Percentiles rank a stretch among this genome's conserved stretches.
These are phyloP conservation scores for Glyptemys insculpta DNA, from an alignment of 2,797 vertebrate genomes.

Conservation along the genomic window DNA sequence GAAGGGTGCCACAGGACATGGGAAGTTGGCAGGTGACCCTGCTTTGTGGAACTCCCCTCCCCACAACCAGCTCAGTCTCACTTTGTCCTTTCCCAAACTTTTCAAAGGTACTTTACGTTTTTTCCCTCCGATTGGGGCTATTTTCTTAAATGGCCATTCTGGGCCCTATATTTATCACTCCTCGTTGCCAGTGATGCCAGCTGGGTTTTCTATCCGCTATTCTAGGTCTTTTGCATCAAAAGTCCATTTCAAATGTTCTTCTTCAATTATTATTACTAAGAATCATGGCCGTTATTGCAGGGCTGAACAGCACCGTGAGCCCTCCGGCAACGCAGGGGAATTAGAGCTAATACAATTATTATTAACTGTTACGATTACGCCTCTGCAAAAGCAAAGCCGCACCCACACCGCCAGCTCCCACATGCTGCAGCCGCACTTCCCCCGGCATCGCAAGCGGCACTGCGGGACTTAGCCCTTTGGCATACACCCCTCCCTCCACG, in stretches of 20 bases:
- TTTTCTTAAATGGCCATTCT: background rate
- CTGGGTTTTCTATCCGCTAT: background rate
- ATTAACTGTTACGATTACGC: too few species aligned
- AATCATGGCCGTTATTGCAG: background rate
- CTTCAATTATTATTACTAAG: background rate
- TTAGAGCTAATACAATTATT: background rate
- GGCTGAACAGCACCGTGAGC: background rate
- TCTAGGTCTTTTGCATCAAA: background rate
- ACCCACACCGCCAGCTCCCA: fast-evolving
- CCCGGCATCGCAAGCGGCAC: background rate
- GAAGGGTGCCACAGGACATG: background rate
- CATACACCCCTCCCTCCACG: too few species aligned
- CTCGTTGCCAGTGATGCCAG: background rate
- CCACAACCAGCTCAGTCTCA: background rate
- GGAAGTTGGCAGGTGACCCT: background rate
- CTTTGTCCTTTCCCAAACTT: background rate
- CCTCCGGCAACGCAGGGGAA: background rate
- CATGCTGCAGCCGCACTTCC: background rate
- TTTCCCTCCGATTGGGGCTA: background rate
- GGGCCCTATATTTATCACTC: background rate
- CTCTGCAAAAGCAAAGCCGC: fast-evolving
- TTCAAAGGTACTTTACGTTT: background rate
- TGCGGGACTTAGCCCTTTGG: background rate
- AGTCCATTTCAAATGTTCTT: background rate
- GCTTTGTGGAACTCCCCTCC: background rate